Evolutionary conservation across 2,888 invertebrate genomes (phyloP), one percentile per base, ranked within the genome.

Genomic region (Rhopalosiphum nymphaeae): DNA sequence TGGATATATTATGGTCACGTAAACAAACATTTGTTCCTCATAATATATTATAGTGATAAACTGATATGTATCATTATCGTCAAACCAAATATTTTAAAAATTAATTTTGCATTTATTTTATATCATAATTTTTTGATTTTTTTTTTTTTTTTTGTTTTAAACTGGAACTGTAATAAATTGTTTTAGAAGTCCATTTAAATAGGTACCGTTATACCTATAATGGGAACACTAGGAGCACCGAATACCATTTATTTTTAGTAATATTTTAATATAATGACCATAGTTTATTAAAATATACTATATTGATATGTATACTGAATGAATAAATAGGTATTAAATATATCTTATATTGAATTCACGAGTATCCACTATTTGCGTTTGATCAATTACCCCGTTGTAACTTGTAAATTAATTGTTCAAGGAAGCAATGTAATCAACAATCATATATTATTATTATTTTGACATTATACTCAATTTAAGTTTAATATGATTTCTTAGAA

Each of bases 221-320:
- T 26, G 1, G 0, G 1, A 67, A 0, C n/a, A 67, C 5, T 26
- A 0, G 0, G 1, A 67, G 0, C n/a, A 67, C 5, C 7, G n/a
- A 67, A 67, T 36, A 16, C 1, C n/a, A 16, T 67, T 16, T n/a
- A 5, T 16, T 67, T 67, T 67, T n/a, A 49, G 29, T 61, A n/a
- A 61, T 29, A 29, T 61, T 10, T 67, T 5, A n/a, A 0, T n/a
- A 7, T n/a, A 67, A 67, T 13, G 67, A n/a, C 67, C 11, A 13
- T 61, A 61, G n/a, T n/a, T 67, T 67, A 67, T 4, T 67, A 67
- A 67, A 67, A 67, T n/a, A 67, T n/a, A 67, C n/a, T n/a, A 16
- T n/a, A 67, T 67, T 67, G 5, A 67, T 36, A 57, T 57, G 57
- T 9, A 57, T 57, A 57, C 26, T 57, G 2, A 67, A 67, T 36